Conservation (phyloP, 1,140 invertebrate genomes). For the Lepeophtheirus salmonis region DNA sequence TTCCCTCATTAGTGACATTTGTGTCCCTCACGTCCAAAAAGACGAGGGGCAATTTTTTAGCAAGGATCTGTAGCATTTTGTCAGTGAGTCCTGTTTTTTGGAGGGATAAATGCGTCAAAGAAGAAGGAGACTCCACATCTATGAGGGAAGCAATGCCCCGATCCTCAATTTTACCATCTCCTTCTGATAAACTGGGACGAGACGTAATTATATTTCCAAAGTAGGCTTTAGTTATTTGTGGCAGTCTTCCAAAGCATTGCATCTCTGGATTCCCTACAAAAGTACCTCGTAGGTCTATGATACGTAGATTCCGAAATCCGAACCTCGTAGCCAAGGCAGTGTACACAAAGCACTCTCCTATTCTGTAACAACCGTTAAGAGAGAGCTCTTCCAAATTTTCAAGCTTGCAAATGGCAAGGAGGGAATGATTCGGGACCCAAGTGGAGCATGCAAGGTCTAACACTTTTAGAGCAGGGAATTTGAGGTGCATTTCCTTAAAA, state of each 20-base stretch:
- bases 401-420: conserved; percentile 9
- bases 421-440: conserved; percentile 10
- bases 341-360: conserved; percentile 8
- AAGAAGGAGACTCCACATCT: background rate
- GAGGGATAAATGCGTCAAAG: background rate
- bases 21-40: background rate
- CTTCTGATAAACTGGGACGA: background rate
- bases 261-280: conserved; percentile 3
- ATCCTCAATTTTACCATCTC: background rate
- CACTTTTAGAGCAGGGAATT: background rate
- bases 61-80: background rate
- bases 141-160: conserved; percentile 1
- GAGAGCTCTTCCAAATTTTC: background rate
- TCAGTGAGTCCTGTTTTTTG: background rate
- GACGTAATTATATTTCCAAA: background rate
- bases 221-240: background rate
- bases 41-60: background rate
- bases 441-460: background rate
- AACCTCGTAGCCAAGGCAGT: conserved; percentile 9
- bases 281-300: conserved; percentile 3
- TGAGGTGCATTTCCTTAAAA: background rate
- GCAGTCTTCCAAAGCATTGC: background rate
- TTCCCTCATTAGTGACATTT: background rate
- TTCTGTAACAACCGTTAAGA: background rate
- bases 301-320: background rate